These are phyloP conservation scores for Genyomyrus donnyi DNA, from an alignment of 2,113 vertebrate genomes.

Conservation along the genomic window DNA sequence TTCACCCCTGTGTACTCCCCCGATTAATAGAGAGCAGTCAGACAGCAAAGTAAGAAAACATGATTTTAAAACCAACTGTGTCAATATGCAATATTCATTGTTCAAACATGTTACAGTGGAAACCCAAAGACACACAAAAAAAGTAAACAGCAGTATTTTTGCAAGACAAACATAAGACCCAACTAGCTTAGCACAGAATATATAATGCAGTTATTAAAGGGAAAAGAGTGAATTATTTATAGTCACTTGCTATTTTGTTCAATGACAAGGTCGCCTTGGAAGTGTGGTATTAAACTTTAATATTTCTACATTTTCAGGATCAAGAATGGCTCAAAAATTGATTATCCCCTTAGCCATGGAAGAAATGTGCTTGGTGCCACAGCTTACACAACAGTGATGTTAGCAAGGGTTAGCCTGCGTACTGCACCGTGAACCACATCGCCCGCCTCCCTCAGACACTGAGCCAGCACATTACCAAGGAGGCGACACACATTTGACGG, in stretches of 20 bases:
- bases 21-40: neutral
- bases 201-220: constrained; percentile 39
- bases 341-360: constrained; percentile 23
- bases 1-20: neutral
- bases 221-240: constrained; percentile 41
- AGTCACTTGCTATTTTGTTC: constrained; percentile 37
- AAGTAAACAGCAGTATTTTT: neutral
- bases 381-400: neutral
- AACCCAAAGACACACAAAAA: neutral
- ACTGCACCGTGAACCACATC: neutral
- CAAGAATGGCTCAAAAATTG: constrained; percentile 28
- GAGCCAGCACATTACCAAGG: neutral
- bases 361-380: neutral
- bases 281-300: constrained; percentile 40
- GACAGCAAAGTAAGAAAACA: neutral
- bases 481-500: neutral
- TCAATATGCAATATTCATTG: neutral
- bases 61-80: neutral
- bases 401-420: neutral
- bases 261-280: constrained; percentile 31
- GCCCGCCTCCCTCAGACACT: neutral
- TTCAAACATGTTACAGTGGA: neutral
- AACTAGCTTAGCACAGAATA: constrained; percentile 20
- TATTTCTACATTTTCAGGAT: constrained; percentile 31
- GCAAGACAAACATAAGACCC: constrained; percentile 12